Percentiles rank a stretch among this genome's conserved stretches.
Evolutionary conservation across 2,797 vertebrate genomes (phyloP).

Genomic region (Myotis pilosus): DNA sequence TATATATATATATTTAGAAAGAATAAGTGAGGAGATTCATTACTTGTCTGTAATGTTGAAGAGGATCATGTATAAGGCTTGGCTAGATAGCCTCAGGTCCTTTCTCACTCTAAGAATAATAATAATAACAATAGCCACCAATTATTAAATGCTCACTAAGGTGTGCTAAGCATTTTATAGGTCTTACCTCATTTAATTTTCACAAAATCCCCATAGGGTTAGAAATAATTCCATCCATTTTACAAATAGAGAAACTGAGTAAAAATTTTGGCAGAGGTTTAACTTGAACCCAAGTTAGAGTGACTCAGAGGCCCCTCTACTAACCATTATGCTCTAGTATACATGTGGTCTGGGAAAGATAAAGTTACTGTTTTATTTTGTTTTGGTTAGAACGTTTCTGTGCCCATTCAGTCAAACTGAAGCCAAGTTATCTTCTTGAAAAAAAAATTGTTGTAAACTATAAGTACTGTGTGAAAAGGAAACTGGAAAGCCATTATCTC

Average conservation of each 20-base stretch:
- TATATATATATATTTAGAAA: no score
- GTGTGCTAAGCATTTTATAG: not conserved
- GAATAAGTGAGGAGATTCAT: not conserved
- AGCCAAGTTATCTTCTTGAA: not conserved
- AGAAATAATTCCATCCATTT: not conserved
- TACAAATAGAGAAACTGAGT: not conserved
- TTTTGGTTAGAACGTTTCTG: conserved; percentile 24
- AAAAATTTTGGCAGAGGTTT: not conserved
- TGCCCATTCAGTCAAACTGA: not conserved
- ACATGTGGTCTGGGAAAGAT: not conserved
- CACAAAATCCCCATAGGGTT: not conserved
- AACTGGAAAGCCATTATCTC: conserved; percentile 24
- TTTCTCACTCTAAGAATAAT: not conserved
- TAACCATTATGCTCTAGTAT: not conserved
- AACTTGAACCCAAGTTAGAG: not conserved
- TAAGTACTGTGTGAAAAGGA: conserved; percentile 48
- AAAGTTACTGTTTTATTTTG: not conserved
- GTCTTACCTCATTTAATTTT: not conserved
- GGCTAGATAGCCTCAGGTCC: not conserved
- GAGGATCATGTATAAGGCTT: not conserved
- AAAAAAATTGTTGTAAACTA: not conserved
- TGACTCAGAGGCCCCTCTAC: not conserved
- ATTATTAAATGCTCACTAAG: not conserved
- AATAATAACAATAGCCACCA: not conserved
- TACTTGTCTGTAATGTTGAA: not conserved